Percentiles rank a stretch among this genome's conserved stretches.
Conservation (phyloP, 2,113 vertebrate species). For the Theristicus caerulescens region DNA sequence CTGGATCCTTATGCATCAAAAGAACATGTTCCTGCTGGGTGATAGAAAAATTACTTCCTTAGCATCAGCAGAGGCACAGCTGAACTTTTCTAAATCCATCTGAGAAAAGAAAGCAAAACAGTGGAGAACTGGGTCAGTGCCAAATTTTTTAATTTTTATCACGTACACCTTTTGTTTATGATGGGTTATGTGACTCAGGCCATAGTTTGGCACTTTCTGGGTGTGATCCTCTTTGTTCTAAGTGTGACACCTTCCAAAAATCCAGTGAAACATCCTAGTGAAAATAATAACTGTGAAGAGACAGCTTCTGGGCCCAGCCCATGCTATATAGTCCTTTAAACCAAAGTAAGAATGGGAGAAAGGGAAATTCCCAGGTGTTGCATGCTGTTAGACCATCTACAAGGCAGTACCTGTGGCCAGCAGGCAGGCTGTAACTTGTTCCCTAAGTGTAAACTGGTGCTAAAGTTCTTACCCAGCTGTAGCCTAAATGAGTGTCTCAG, state of each 20-base stretch:
- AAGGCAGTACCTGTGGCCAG: neutral
- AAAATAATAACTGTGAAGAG: neutral
- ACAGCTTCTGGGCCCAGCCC: neutral
- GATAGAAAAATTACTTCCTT: neutral
- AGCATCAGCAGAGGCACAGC: neutral
- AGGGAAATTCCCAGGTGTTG: neutral
- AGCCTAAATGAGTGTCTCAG: neutral
- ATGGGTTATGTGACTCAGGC: neutral
- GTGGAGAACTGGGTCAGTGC: neutral
- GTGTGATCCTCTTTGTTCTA: neutral
- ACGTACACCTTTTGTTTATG: accelerated
- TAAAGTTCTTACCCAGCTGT: neutral
- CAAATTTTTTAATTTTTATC: neutral
- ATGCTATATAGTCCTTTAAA: neutral
- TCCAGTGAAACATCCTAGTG: neutral
- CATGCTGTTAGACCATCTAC: neutral
- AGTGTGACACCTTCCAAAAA: neutral
- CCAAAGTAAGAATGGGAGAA: neutral
- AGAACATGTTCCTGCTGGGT: neutral
- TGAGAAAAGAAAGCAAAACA: neutral
- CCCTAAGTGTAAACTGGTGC: neutral
- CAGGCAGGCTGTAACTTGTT: neutral
- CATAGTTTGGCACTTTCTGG: neutral
- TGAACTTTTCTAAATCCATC: neutral
- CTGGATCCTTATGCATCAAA: neutral